Evolutionary conservation across 2,888 invertebrate species (phyloP).

Genomic region (Suillia variegata): DNA sequence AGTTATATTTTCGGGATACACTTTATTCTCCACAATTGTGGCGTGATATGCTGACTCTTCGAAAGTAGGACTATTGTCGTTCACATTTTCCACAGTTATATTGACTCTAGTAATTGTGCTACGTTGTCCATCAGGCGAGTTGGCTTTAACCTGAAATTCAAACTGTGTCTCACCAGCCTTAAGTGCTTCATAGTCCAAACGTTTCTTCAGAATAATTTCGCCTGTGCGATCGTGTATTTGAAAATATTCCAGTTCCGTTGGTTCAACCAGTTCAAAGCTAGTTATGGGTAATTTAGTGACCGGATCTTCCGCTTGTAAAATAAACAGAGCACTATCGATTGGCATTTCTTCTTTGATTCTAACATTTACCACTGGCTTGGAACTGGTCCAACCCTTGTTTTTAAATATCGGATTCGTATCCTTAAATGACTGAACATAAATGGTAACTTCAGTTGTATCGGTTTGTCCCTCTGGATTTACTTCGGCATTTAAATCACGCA

Average conservation of each 20-base stretch:
- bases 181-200: slow-evolving; percentile 79
- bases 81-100: slow-evolving; percentile 75
- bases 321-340: slow-evolving; percentile 73
- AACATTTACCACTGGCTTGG: slow-evolving; percentile 71
- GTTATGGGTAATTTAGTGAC: slow-evolving; percentile 68
- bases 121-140: slow-evolving; percentile 56
- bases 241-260: slow-evolving; percentile 64
- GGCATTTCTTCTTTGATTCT: slow-evolving; percentile 78
- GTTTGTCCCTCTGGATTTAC: slow-evolving; percentile 69
- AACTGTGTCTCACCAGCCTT: slow-evolving; percentile 55
- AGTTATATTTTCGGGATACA: slow-evolving; percentile 70
- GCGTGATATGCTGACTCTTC: slow-evolving; percentile 72
- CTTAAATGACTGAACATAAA: slow-evolving; percentile 78
- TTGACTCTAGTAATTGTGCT: slow-evolving; percentile 72
- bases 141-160: slow-evolving; percentile 65
- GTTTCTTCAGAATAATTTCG: slow-evolving; percentile 73
- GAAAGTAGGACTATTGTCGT: slow-evolving; percentile 79
- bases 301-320: slow-evolving; percentile 74
- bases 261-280: slow-evolving; percentile 66
- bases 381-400: slow-evolving; percentile 74
- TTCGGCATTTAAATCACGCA: slow-evolving; percentile 73
- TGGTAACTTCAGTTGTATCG: slow-evolving; percentile 72
- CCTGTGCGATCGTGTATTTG: slow-evolving; percentile 73
- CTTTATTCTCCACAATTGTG: slow-evolving; percentile 72
- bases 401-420: slow-evolving; percentile 78